A percentile compares a stretch with the other conserved stretches of the same genome.
Evolutionary conservation across 2,797 vertebrate genomes (phyloP).

Genomic region (Squalus acanthias): DNA sequence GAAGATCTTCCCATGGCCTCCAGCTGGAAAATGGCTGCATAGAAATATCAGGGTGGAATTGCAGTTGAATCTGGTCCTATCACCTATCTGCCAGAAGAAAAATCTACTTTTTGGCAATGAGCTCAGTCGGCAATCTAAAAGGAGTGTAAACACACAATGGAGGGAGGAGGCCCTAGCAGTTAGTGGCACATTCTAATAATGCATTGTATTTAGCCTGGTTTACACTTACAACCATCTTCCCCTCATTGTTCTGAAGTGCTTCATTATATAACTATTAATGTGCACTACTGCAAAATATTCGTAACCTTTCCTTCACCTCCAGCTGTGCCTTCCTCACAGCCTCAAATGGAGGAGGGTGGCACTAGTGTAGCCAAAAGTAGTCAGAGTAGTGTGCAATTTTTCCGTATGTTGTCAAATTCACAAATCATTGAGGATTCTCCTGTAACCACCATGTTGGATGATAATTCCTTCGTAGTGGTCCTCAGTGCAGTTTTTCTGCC

Average conservation of each 20-base stretch:
- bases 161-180: not conserved
- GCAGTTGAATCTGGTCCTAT: not conserved
- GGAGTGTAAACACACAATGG: not conserved
- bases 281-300: not conserved
- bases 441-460: not conserved
- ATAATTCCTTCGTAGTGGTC: not conserved
- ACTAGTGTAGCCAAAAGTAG: not conserved
- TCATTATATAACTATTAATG: not conserved
- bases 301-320: not conserved
- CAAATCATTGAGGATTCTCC: not conserved
- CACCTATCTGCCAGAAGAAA: not conserved
- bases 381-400: not conserved
- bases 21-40: not conserved
- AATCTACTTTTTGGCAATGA: not conserved
- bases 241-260: not conserved
- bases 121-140: not conserved
- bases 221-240: not conserved
- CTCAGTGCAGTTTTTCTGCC: not conserved
- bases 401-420: not conserved
- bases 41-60: not conserved
- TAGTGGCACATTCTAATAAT: not conserved
- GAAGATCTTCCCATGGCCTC: not conserved
- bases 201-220: not conserved
- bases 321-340: not conserved
- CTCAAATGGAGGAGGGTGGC: not conserved